These are phyloP conservation scores for Lasius platythorax DNA, from an alignment of 2,888 invertebrate species.

Conservation along the genomic window DNA sequence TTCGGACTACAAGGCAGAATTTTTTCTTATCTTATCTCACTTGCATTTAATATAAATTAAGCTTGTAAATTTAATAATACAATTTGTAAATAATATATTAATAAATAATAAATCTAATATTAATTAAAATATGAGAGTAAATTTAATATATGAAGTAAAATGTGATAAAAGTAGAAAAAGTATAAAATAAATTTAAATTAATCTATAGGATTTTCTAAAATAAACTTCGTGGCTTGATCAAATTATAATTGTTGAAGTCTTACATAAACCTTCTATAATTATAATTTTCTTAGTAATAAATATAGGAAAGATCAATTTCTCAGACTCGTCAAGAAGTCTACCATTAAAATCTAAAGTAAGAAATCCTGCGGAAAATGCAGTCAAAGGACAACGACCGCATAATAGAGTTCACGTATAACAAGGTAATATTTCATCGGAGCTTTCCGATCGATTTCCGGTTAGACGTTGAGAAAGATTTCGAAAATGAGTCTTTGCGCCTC, in stretches of 20 bases:
- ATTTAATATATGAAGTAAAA: not conserved
- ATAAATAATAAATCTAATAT: not conserved
- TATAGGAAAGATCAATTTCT: not conserved
- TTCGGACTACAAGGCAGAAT: not conserved
- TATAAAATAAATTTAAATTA: constrained; percentile 6
- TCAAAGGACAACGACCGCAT: constrained; percentile 16
- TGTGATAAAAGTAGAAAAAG: not conserved
- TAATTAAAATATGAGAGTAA: not conserved
- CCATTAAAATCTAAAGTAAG: not conserved
- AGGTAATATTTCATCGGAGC: constrained; percentile 42
- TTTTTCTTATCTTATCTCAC: not conserved
- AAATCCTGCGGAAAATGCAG: not conserved
- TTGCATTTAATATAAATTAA: not conserved
- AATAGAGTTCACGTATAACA: constrained; percentile 6
- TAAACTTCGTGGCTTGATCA: not conserved
- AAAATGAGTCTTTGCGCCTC: constrained; percentile 13
- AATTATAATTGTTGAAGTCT: not conserved
- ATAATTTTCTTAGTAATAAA: not conserved
- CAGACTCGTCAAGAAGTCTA: not conserved
- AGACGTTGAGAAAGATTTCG: constrained; percentile 18
- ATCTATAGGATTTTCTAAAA: not conserved
- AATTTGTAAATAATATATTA: not conserved
- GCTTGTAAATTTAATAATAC: not conserved
- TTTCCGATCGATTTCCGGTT: constrained; percentile 11
- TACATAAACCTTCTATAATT: not conserved